Evolutionary conservation across 2,113 vertebrate genomes (phyloP).

Genomic region (Verasper variegatus): DNA sequence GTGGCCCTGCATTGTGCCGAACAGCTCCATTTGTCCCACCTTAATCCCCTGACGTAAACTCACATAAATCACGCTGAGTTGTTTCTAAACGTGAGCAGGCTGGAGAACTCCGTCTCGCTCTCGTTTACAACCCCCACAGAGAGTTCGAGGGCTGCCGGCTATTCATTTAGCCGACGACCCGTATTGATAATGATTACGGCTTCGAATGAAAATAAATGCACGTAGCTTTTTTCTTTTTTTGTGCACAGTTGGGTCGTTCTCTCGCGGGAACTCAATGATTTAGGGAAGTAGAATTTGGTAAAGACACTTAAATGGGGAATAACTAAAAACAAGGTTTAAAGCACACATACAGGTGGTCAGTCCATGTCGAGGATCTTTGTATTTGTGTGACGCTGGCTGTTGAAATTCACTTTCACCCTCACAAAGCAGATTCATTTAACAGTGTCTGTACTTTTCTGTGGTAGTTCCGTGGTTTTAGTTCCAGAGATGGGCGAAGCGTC

Average conservation of each 20-base stretch:
- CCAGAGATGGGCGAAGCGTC: slow-evolving; percentile 36
- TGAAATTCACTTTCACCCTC: too few species aligned
- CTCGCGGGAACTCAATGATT: background rate
- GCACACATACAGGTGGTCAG: too few species aligned
- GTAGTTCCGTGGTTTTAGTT: slow-evolving; percentile 1
- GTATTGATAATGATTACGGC: slow-evolving; percentile 28
- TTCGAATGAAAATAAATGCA: slow-evolving; percentile 12
- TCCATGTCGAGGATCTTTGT: too few species aligned
- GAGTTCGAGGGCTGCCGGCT: slow-evolving; percentile 34
- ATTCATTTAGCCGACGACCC: slow-evolving; percentile 32
- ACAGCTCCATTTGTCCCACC: slow-evolving; percentile 78
- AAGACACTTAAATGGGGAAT: background rate
- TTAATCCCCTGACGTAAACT: slow-evolving; percentile 74
- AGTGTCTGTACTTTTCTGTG: background rate
- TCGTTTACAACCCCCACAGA: slow-evolving; percentile 29
- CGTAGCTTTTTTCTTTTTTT: background rate
- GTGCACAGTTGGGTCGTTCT: background rate
- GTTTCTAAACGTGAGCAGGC: slow-evolving; percentile 60
- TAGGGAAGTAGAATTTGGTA: background rate
- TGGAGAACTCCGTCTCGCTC: slow-evolving; percentile 41
- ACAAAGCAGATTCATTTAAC: too few species aligned
- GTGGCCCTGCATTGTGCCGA: slow-evolving; percentile 62
- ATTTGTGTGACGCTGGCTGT: background rate
- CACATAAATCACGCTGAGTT: slow-evolving; percentile 70
- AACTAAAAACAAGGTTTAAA: too few species aligned